Conservation (phyloP, 2,113 vertebrate genomes). For the Tupaia chinensis region DNA sequence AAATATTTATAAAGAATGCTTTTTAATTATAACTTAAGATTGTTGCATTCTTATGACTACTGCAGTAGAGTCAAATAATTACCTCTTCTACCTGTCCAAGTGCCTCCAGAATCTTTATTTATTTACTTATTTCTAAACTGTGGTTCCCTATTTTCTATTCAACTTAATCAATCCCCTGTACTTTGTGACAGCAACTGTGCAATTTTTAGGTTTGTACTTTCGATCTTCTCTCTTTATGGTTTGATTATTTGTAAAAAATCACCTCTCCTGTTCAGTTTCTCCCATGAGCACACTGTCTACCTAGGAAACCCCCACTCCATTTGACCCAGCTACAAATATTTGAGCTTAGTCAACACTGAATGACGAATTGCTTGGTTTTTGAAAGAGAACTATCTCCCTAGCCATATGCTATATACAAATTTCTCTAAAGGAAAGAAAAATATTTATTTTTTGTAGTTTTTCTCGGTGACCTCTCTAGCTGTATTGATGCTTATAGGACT, state of each 20-base stretch:
- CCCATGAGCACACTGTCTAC: neutral
- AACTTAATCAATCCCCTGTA: neutral
- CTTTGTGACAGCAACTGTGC: neutral
- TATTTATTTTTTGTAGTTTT: constrained; percentile 18
- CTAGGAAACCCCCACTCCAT: neutral
- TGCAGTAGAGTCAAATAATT: neutral
- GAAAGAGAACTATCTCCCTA: neutral
- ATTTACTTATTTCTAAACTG: neutral
- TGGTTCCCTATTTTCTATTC: neutral
- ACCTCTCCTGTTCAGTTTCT: neutral
- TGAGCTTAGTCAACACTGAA: constrained; percentile 19
- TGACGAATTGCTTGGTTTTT: neutral
- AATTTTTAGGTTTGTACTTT: neutral
- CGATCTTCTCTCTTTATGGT: neutral
- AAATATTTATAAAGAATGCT: neutral
- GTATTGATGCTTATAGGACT: neutral
- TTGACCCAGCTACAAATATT: constrained; percentile 4
- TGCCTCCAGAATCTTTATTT: neutral
- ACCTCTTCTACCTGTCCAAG: neutral
- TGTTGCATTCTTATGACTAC: neutral
- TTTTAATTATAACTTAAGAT: neutral
- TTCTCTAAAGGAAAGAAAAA: neutral
- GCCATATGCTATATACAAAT: neutral
- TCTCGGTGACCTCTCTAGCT: neutral
- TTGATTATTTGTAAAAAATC: neutral